These are phyloP conservation scores for Galbula dea DNA, from an alignment of 2,113 vertebrate species.

Conservation along the genomic window DNA sequence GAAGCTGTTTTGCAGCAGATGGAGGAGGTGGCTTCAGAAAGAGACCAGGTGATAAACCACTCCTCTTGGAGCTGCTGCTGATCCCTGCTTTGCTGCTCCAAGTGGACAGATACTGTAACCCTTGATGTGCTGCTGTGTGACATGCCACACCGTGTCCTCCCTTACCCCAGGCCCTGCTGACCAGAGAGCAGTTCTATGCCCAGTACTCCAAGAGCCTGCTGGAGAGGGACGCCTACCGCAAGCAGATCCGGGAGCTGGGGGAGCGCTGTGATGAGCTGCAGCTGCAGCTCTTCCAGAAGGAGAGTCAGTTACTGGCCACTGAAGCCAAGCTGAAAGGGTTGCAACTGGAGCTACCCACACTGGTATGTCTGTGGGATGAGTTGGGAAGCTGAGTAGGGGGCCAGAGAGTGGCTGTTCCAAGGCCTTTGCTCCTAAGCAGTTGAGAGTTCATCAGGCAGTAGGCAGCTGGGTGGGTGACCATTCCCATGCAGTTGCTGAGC, in stretches of 20 bases:
- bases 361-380: conserved; percentile 9
- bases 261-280: conserved; percentile 84
- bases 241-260: conserved; percentile 80
- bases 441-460: neutral
- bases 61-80: neutral
- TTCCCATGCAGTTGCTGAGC: neutral
- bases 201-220: conserved; percentile 80
- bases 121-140: neutral
- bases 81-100: neutral
- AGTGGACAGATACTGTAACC: neutral
- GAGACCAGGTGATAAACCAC: conserved; percentile 81
- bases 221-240: conserved; percentile 86
- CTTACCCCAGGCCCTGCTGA: conserved; percentile 74
- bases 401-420: neutral
- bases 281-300: conserved; percentile 82
- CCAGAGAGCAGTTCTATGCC: conserved; percentile 76
- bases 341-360: conserved; percentile 59
- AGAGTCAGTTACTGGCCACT: conserved; percentile 78
- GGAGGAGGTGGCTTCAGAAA: conserved; percentile 86
- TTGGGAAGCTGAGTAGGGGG: neutral
- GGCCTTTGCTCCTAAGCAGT: neutral
- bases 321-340: conserved; percentile 76
- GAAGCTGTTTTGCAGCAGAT: conserved; percentile 85
- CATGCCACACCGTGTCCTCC: rapidly evolving
- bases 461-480: neutral